phyloP scores from a whole-genome alignment of 2,888 invertebrate species.

The Salpingus planirostris region DNA sequence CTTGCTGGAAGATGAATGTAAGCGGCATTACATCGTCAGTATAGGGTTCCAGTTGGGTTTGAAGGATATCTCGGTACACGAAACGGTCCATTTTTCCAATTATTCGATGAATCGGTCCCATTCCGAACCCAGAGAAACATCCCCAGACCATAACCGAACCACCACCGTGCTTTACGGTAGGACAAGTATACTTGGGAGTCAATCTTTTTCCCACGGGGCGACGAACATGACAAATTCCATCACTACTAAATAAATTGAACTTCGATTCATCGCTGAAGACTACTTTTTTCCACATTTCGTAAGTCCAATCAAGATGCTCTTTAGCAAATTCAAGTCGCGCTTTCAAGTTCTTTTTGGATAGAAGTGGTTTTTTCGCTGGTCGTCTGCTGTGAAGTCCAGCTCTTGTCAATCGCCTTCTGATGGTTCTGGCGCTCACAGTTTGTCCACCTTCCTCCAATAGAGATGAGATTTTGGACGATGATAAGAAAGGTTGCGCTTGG shows the following conservation, averaged over 20 bases:
- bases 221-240: background rate
- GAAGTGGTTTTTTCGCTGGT: background rate
- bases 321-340: background rate
- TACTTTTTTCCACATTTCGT: background rate
- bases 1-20: background rate
- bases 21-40: background rate
- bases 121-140: background rate
- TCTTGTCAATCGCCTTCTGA: background rate
- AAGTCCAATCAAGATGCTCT: background rate
- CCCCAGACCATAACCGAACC: background rate
- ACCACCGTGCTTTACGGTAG: background rate
- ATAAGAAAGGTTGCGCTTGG: too few relatives aligned
- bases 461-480: too few relatives aligned
- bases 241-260: background rate
- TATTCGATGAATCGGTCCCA: too few relatives aligned
- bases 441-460: too few relatives aligned
- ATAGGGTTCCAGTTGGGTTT: background rate
- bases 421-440: too few relatives aligned
- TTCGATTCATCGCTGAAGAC: background rate
- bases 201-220: background rate
- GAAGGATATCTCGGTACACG: background rate
- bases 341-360: background rate
- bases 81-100: background rate
- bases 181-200: background rate
- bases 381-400: background rate